Evolutionary conservation across 2,888 invertebrate species (phyloP).

Genomic region (Chymomyza caudatula): DNA sequence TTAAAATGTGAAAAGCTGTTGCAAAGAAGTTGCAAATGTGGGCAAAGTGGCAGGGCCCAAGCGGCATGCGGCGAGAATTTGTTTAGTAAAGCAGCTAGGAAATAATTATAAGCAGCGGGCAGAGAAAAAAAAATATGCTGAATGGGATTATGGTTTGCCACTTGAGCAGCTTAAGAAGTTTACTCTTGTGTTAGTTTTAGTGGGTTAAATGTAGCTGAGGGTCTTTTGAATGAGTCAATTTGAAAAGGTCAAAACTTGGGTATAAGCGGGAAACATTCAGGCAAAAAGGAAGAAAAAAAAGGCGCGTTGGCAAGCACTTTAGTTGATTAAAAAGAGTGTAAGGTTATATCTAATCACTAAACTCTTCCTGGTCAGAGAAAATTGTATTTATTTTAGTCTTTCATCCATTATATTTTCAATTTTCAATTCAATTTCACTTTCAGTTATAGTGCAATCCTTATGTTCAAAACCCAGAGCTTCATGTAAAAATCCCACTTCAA

Average conservation of each 20-base stretch:
- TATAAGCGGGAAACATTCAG: too few relatives aligned
- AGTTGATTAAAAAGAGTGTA: too few relatives aligned
- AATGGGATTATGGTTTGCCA: neutral
- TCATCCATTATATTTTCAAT: too few relatives aligned
- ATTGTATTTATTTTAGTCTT: too few relatives aligned
- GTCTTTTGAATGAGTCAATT: neutral
- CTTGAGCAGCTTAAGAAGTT: neutral
- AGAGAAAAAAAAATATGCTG: neutral
- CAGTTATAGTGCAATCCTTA: too few relatives aligned
- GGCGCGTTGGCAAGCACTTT: too few relatives aligned
- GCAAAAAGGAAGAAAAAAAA: neutral
- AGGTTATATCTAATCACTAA: too few relatives aligned
- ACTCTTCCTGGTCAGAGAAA: too few relatives aligned
- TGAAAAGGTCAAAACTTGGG: neutral
- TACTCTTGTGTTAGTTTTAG: neutral
- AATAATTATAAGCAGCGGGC: neutral
- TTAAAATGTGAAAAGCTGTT: neutral
- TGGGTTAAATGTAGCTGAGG: neutral
- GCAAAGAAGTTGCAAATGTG: neutral
- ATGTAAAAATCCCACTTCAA: too few relatives aligned
- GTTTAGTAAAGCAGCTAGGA: neutral
- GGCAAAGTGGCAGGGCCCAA: too few relatives aligned
- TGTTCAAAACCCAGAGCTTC: too few relatives aligned
- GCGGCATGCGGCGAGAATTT: neutral
- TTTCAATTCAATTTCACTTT: too few relatives aligned